Percentiles rank a stretch among this genome's conserved stretches.
These are phyloP conservation scores for Anguilla japonica DNA, from an alignment of 2,113 vertebrate genomes.

Conservation along the genomic window DNA sequence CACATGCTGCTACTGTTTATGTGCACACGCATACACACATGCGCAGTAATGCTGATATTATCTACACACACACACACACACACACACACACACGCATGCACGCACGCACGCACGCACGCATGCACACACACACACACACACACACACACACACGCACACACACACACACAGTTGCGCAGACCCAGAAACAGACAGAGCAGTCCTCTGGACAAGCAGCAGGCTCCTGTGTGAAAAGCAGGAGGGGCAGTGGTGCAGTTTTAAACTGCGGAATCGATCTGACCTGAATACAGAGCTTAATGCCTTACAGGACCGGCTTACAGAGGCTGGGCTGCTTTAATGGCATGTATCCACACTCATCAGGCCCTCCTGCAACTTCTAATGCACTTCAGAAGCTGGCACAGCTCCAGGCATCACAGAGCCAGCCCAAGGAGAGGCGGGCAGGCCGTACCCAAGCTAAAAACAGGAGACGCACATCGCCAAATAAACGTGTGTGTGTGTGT, in stretches of 20 bases:
- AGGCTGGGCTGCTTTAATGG: slow-evolving; percentile 8
- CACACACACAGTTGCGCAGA: neutral
- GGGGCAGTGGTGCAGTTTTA: neutral
- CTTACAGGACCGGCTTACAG: slow-evolving; percentile 15
- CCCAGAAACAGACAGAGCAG: neutral
- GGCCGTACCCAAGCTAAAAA: neutral
- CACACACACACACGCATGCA: slow-evolving; percentile 8
- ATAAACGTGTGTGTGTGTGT: neutral
- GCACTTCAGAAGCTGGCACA: neutral
- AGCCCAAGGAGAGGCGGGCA: neutral
- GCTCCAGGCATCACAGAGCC: neutral
- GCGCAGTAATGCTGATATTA: too few relatives aligned
- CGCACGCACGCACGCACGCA: neutral
- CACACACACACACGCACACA: too few relatives aligned
- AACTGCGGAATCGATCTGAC: slow-evolving; percentile 16
- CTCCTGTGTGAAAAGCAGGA: neutral
- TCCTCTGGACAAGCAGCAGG: neutral
- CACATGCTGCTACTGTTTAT: too few relatives aligned
- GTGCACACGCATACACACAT: too few relatives aligned
- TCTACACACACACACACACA: neutral
- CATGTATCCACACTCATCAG: slow-evolving; percentile 16
- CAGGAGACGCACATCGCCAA: neutral
- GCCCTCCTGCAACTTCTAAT: neutral
- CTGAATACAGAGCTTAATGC: slow-evolving; percentile 11
- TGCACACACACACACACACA: too few relatives aligned